Evolutionary conservation across 92 coral and sea anemone genomes (phyloP).

Genomic region (Virgularia gustaviana): DNA sequence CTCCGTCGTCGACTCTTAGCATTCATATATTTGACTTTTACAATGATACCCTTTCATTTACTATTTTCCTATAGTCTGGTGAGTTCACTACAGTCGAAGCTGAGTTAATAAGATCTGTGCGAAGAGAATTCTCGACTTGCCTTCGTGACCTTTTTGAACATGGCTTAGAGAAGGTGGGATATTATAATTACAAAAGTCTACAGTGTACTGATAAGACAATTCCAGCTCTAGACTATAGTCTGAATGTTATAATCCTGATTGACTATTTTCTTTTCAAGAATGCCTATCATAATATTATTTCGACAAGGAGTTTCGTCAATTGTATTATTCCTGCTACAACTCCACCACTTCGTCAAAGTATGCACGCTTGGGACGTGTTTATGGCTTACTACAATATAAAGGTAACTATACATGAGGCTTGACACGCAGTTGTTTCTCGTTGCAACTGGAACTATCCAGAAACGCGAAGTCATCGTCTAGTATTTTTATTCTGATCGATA

Average conservation of each 20-base stretch:
- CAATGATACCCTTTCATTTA: not conserved
- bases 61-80: slow-evolving; percentile 18
- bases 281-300: slow-evolving; percentile 71
- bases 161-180: slow-evolving; percentile 82
- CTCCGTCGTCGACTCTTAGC: not conserved
- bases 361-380: slow-evolving; percentile 92
- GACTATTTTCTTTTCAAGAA: slow-evolving; percentile 42
- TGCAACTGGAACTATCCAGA: too few species aligned
- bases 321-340: slow-evolving; percentile 91
- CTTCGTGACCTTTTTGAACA: slow-evolving; percentile 83
- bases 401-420: too few species aligned
- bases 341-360: slow-evolving; percentile 64
- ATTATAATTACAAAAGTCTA: not conserved
- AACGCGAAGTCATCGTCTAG: too few species aligned
- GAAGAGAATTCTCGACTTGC: slow-evolving; percentile 86
- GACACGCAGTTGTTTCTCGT: too few species aligned
- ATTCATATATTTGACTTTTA: too few species aligned
- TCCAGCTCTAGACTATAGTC: not conserved
- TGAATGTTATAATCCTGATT: not conserved
- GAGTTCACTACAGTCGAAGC: slow-evolving; percentile 66
- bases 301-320: slow-evolving; percentile 87
- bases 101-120: slow-evolving; percentile 71
- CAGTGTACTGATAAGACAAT: not conserved
- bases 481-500: too few species aligned
- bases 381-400: slow-evolving; percentile 74